Conservation (phyloP, 2,113 vertebrate species). For the Columba janthina region DNA sequence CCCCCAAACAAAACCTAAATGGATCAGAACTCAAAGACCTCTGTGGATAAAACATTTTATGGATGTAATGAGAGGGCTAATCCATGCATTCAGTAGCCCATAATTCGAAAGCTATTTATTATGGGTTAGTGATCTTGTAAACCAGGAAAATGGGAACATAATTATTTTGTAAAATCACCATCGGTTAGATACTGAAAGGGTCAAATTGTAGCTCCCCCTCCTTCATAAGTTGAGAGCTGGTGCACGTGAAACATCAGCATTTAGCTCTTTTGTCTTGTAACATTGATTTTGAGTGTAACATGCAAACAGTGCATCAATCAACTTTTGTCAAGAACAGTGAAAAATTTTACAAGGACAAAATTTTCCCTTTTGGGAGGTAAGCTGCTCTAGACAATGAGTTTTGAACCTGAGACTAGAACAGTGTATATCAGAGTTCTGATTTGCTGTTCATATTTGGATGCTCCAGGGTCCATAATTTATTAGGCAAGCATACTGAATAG, state of each 20-base stretch:
- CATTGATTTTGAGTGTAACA: slow-evolving; percentile 14
- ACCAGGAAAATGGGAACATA: slow-evolving; percentile 38
- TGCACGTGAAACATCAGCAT: neutral
- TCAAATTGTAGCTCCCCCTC: slow-evolving; percentile 40
- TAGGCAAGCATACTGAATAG: neutral
- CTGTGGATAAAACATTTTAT: slow-evolving; percentile 7
- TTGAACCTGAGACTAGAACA: neutral
- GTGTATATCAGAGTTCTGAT: neutral
- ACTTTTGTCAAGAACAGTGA: neutral
- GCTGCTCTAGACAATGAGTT: neutral
- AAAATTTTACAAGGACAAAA: slow-evolving; percentile 13
- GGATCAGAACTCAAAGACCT: neutral
- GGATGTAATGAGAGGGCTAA: slow-evolving; percentile 27
- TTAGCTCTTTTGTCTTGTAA: neutral
- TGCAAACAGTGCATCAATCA: slow-evolving; percentile 29
- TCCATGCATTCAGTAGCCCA: slow-evolving; percentile 35
- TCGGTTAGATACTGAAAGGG: slow-evolving; percentile 58
- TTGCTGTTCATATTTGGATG: neutral
- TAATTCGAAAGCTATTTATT: slow-evolving; percentile 58
- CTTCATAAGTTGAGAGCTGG: neutral
- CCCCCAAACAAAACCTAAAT: neutral
- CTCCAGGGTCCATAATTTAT: neutral
- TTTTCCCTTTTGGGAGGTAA: neutral
- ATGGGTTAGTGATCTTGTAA: slow-evolving; percentile 59
- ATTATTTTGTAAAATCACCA: slow-evolving; percentile 2